Conservation (phyloP, 2,797 vertebrate genomes). For the Microctenopoma lineatum region DNA sequence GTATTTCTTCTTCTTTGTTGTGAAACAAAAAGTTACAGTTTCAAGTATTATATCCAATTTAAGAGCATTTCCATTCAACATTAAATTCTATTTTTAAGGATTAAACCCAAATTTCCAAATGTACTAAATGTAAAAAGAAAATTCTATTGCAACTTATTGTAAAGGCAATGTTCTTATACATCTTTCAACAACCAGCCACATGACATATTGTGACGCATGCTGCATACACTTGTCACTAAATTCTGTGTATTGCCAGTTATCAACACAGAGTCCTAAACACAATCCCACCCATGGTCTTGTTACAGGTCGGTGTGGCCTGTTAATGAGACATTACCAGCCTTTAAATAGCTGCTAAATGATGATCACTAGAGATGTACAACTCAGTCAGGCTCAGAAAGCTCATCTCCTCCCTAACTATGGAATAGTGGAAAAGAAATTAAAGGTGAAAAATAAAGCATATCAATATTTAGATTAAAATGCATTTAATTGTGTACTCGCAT, state of each 20-base stretch:
- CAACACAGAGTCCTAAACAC: constrained; percentile 26
- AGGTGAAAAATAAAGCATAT: constrained; percentile 73
- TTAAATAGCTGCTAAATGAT: constrained; percentile 64
- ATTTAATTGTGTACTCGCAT: constrained; percentile 79
- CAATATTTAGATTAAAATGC: constrained; percentile 83
- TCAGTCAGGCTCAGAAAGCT: constrained; percentile 67
- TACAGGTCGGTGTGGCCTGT: constrained; percentile 36
- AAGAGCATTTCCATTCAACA: too few species aligned
- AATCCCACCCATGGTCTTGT: constrained; percentile 47
- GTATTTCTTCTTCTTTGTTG: too few species aligned
- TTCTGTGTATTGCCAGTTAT: constrained; percentile 28
- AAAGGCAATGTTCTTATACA: constrained; percentile 30
- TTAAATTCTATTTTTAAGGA: too few species aligned
- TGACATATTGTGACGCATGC: constrained; percentile 14
- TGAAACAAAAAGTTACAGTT: too few species aligned
- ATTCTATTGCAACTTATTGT: too few species aligned
- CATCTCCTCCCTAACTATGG: constrained; percentile 73
- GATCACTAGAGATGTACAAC: constrained; percentile 49
- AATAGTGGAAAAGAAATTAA: constrained; percentile 73
- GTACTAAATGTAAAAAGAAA: too few species aligned
- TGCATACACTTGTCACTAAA: constrained; percentile 44
- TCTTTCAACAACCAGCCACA: constrained; percentile 8
- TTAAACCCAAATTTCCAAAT: too few species aligned
- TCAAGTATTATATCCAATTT: too few species aligned
- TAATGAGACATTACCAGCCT: constrained; percentile 53